Conservation (phyloP, 2,888 invertebrate species). For the Amphiduros pacificus region DNA sequence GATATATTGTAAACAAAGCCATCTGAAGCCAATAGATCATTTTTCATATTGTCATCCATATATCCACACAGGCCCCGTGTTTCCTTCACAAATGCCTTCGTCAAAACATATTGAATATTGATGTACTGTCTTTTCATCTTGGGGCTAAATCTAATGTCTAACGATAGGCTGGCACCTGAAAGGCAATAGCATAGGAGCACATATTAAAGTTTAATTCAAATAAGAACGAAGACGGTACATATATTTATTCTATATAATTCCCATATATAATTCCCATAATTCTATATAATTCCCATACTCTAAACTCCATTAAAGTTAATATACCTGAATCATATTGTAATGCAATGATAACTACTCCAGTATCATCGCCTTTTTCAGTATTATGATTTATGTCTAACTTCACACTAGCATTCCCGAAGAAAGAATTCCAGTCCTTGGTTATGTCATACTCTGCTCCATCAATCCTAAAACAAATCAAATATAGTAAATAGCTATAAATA, state of each 20-base stretch:
- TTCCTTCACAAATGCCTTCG: neutral
- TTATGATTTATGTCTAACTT: neutral
- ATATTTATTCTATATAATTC: too few relatives aligned
- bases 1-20: slow-evolving; percentile 3
- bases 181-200: neutral
- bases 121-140: slow-evolving; percentile 15
- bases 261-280: too few relatives aligned
- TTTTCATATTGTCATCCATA: slow-evolving; percentile 13
- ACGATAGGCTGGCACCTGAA: slow-evolving; percentile 5
- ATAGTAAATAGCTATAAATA: too few relatives aligned
- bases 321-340: neutral
- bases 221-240: too few relatives aligned
- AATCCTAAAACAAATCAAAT: neutral
- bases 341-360: neutral
- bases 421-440: neutral
- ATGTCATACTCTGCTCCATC: neutral
- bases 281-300: too few relatives aligned
- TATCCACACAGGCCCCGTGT: slow-evolving; percentile 15
- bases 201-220: too few relatives aligned
- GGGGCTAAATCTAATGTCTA: slow-evolving; percentile 8
- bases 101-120: slow-evolving; percentile 1
- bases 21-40: slow-evolving; percentile 13
- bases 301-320: too few relatives aligned
- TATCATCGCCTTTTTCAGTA: neutral
- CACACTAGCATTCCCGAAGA: neutral